Base-by-base conservation (phyloP, 1,140 invertebrate genomes). In the Drosophila rufa region DNA sequence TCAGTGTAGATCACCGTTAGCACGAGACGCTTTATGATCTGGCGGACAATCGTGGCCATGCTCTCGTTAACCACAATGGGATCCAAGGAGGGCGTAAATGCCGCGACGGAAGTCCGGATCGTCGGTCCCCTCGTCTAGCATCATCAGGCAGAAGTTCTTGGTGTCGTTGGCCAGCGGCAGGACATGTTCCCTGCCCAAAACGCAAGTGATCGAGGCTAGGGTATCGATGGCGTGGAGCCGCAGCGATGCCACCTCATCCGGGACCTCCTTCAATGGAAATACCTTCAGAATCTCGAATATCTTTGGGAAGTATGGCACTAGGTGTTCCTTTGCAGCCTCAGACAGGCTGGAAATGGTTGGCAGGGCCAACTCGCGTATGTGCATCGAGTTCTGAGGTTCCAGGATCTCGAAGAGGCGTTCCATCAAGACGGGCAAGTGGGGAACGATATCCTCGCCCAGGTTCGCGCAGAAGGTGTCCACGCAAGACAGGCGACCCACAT, bases 381-480 rank as follows among this genome's bases (percentile, higher is more conserved):
- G 94, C 0, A 95, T 65, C 0, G 95, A 93, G 33, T 95, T 94
- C 9, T 92, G 90, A 4, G 94, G 93, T 53, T 94, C 93, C 40
- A 97, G 78, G 7, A 95, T 94, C 43, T 94, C 93, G 43, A 97
- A 94, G 2, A 97, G 86, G 25, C 92, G 94, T 22, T 95, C 95
- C 96, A 97, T 97, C 15, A 97, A 91, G 2, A 94, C 93, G 0
- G 96, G 95, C 43, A 97, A 66, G 89, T 97, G 96, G 0, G 96
- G 96, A 19, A 96, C 75, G 12, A 97, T 93, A 14, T 94, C 95
- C 17, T 96, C 94, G 59, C 95, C 95, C 38, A 97, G 92, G 93
- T 97, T 97, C 92, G 97, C 96, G 83, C 96, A 97, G 76, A 97
- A 97, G 43, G 95, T 95, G 91, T 97, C 96, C 25, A 98, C 80